phyloP scores from a whole-genome alignment of 2,113 vertebrate species.

The Todiramphus saurophagus region DNA sequence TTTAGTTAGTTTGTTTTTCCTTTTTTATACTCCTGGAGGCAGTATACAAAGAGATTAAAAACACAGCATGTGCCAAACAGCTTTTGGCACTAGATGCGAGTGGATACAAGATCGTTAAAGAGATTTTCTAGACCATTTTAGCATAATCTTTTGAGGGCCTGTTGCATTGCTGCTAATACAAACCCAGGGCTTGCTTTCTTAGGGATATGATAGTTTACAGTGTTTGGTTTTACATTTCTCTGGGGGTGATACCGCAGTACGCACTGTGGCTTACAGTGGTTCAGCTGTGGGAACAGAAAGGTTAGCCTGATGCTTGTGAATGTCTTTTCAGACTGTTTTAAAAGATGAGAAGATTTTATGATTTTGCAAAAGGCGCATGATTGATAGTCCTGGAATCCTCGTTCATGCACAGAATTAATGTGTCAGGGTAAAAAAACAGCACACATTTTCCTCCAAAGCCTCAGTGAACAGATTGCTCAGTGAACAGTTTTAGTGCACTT shows the following conservation, averaged over 20 bases:
- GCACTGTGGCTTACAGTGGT: background rate
- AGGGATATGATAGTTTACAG: background rate
- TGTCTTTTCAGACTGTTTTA: background rate
- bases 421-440: background rate
- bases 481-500: background rate
- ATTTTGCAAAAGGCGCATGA: background rate
- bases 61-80: background rate
- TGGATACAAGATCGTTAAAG: background rate
- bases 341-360: background rate
- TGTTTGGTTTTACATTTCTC: background rate
- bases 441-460: background rate
- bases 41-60: background rate
- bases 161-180: background rate
- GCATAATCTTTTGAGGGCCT: background rate
- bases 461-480: background rate
- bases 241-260: rapidly evolving
- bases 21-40: background rate
- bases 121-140: background rate
- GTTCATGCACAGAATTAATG: background rate
- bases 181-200: background rate
- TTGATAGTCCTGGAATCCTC: background rate
- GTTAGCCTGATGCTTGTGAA: background rate
- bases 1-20: background rate
- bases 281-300: background rate
- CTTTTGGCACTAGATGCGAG: background rate